These are phyloP conservation scores for Rhinoderma darwinii DNA, from an alignment of 2,113 vertebrate genomes.

Conservation along the genomic window DNA sequence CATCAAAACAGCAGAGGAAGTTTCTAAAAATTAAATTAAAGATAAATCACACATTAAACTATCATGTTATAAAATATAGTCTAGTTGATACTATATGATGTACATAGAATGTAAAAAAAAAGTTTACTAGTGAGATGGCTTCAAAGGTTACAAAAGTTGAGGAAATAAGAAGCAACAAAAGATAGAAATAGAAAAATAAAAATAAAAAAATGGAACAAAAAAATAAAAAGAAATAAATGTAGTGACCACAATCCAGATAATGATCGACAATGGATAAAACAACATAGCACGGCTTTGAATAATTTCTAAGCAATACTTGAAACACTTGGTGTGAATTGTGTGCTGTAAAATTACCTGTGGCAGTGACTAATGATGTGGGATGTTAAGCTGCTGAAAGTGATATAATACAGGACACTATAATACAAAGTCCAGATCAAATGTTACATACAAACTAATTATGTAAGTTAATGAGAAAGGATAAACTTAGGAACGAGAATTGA, in stretches of 20 bases:
- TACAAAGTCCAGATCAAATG: background rate
- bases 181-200: background rate
- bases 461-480: background rate
- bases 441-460: background rate
- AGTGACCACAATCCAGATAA: background rate
- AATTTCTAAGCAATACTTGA: background rate
- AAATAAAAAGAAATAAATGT: background rate
- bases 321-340: background rate
- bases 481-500: background rate
- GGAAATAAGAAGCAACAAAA: background rate
- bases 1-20: background rate
- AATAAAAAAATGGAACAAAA: background rate
- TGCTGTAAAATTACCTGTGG: slow-evolving; percentile 10
- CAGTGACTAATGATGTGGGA: background rate
- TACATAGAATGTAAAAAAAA: background rate
- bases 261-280: background rate
- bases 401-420: background rate
- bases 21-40: background rate
- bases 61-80: background rate
- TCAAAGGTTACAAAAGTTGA: background rate
- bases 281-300: background rate
- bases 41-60: background rate
- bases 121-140: background rate
- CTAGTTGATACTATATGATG: background rate
- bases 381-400: background rate